Percentiles rank a stretch among this genome's conserved stretches.
phyloP scores from a whole-genome alignment of 2,888 invertebrate species.

The Blomia tropicalis region DNA sequence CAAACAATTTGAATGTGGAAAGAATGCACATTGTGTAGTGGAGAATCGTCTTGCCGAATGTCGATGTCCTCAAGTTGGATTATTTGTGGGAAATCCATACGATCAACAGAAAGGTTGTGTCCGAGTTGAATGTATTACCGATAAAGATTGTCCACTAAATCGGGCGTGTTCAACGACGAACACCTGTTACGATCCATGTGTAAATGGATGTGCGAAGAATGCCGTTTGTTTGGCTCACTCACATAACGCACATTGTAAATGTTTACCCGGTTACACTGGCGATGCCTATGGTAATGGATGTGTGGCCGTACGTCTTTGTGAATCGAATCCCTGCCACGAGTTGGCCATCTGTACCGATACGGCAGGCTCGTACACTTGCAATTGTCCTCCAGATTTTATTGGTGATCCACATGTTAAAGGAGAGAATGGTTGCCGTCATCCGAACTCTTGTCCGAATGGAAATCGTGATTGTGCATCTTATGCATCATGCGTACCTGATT shows the following conservation, averaged over 20 bases:
- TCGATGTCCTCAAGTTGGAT: constrained; percentile 63
- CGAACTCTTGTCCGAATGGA: constrained; percentile 53
- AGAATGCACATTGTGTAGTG: constrained; percentile 67
- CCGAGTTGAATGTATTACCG: constrained; percentile 40
- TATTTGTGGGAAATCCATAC: constrained; percentile 68
- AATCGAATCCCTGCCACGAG: constrained; percentile 51
- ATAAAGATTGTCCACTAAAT: constrained; percentile 40
- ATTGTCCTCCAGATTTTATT: constrained; percentile 54
- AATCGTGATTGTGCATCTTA: constrained; percentile 62
- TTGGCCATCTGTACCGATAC: constrained; percentile 56
- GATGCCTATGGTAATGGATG: constrained; percentile 43
- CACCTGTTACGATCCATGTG: constrained; percentile 62
- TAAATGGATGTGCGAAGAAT: constrained; percentile 54
- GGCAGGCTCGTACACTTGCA: constrained; percentile 61
- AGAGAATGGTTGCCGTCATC: constrained; percentile 37
- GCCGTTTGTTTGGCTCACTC: constrained; percentile 80
- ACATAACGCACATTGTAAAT: constrained; percentile 73
- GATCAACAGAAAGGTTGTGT: constrained; percentile 46
- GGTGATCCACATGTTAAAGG: constrained; percentile 32
- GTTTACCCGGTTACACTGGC: constrained; percentile 63
- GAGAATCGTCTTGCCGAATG: constrained; percentile 78
- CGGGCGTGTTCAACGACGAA: constrained; percentile 48
- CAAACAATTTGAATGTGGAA: constrained; percentile 58
- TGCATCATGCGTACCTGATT: constrained; percentile 55
- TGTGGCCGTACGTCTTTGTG: constrained; percentile 33